These are phyloP conservation scores for Galemys pyrenaicus DNA, from an alignment of 2,113 vertebrate genomes.

Conservation along the genomic window DNA sequence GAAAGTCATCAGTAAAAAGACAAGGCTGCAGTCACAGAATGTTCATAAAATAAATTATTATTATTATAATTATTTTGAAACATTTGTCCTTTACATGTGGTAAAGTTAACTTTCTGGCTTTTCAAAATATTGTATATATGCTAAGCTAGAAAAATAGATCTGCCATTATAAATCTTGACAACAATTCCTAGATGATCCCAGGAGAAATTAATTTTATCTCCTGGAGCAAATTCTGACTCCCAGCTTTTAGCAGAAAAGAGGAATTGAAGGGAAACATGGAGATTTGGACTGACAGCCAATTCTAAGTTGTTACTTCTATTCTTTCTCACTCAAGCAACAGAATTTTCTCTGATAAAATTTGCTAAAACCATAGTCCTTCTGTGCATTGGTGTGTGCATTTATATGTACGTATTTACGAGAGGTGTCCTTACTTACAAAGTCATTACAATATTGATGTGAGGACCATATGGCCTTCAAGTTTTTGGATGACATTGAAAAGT, in stretches of 20 bases:
- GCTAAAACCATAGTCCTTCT: background rate
- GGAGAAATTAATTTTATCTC: background rate
- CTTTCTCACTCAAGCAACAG: background rate
- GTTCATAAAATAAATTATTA: background rate
- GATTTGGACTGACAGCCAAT: background rate
- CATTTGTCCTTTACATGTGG: background rate
- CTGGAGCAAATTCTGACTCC: background rate
- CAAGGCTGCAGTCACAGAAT: background rate
- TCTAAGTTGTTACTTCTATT: background rate
- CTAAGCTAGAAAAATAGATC: background rate
- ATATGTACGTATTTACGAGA: background rate
- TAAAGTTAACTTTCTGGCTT: background rate
- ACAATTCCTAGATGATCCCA: background rate
- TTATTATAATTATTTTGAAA: background rate
- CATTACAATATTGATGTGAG: background rate
- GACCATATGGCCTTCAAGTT: constrained; percentile 21
- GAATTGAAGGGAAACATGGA: background rate
- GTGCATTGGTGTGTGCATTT: background rate
- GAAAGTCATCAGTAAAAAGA: background rate
- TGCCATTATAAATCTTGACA: background rate
- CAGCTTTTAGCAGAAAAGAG: background rate
- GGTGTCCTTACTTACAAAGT: background rate
- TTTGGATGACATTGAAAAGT: constrained; percentile 53
- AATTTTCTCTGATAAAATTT: background rate
- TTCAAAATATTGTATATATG: background rate